Base-by-base conservation (phyloP, 2,113 vertebrate species). In the Crypturellus undulatus region DNA sequence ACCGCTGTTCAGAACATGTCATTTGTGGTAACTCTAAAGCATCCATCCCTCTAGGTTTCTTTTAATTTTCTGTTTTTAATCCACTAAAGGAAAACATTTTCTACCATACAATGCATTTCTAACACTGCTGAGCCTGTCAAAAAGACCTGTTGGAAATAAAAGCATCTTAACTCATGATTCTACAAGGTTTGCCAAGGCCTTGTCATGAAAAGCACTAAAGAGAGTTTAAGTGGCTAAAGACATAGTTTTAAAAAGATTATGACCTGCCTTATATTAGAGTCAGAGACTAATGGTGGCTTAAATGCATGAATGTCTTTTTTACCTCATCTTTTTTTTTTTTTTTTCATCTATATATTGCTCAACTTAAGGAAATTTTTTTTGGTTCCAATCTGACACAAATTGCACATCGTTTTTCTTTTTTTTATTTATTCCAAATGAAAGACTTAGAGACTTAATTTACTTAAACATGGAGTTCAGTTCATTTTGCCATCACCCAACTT, bases 241-340 rank as follows among this genome's bases (percentile, higher is more conserved):
- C 69, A 87, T 95, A 94, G 94, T 97, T 98, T 94, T 95, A 82
- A 97, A 97, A 97, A 97, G 91, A 97, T 97, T 96, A 97, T 95
- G 94, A 97, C 94, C 96, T 98, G 97, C 98, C 98, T 98, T 98
- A 97, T 96, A 96, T 96, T 97, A 97, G 94, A 97, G 96, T 98
- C 97, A 97, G 97, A 98, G 92, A 97, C 94, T 97, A 97, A 97
- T 87, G 97, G 97, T 97, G 97, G 95, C 97, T 98, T 98, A 97
- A 96, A 93, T 98, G 98, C 98, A 98, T 97, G 98, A 98, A 97
- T 98, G 97, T 97, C 96, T 97, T 96, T 97, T 97, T 94, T 96
- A 97, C 93, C 94, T 94, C 72, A 82, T 94, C 71, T 97, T 96
- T 94, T 96, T 58, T 43, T 97, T 96, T 94, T 96, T 58, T 43